Base-by-base conservation (phyloP, 2,113 vertebrate species). In the Aplodontia rufa region DNA sequence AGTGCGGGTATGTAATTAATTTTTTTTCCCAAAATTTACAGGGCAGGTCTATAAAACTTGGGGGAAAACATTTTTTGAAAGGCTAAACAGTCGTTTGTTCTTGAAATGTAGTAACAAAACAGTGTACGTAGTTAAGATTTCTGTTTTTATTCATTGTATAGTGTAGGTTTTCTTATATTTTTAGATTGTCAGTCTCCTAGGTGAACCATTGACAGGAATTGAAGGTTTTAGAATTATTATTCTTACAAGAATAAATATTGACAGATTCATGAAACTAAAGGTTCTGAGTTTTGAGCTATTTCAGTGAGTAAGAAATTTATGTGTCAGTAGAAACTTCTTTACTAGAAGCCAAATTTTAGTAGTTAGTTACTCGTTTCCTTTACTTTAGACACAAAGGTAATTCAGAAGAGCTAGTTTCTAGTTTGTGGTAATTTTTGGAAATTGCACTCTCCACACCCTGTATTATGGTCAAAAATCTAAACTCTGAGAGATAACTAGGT, bases 1-100 rank as follows among this genome's bases (percentile, higher is more conserved):
- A 99, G 98, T 98, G 88, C 98, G 98, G 98, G 98, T 99, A 99
- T 99, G 98, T 99, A 98, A 97, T 98, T 98, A 98, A 97, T 97
- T 94, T 97, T 98, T 98, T 98, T 98, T 98, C 98, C 97, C 96
- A 75, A 98, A 98, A 98, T 98, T 98, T 97, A 60, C 98, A 98
- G 97, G 98, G 93, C 96, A 98, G 95, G 97, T 95, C 94, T 97
- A n/a, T 98, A 97, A 60, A 96, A 97, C 47, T 90, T 35, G 49
- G 69, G 68, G 81, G 68, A 83, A 64, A 82, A 74, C 35, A 45
- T 90, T 88, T 93, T 95, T 95, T 94, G 49, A 96, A 97, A 97
- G 95, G 60, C 85, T 97, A 85, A 90, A 95, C 30, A 96, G 17
- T 93, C 94, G 84, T 49, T 93, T 32, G 37, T 94, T 95, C 53